phyloP scores from a whole-genome alignment of 1,140 invertebrate genomes.

The Mamestra configurata region DNA sequence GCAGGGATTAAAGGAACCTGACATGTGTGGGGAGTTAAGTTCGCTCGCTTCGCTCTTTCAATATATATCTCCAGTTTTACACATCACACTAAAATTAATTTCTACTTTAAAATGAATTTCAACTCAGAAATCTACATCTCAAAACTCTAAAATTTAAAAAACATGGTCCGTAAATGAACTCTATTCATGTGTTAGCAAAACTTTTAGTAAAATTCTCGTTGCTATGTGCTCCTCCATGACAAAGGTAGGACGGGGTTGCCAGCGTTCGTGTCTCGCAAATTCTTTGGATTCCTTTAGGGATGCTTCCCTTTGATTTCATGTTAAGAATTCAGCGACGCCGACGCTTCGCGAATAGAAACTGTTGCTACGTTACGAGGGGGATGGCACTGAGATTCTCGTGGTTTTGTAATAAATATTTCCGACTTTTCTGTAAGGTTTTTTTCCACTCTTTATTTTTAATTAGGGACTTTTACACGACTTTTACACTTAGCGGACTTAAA shows the following conservation, averaged over 20 bases:
- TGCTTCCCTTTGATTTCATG: conserved; percentile 42
- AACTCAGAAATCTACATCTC: neutral
- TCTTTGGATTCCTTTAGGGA: conserved; percentile 9
- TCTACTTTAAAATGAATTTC: neutral
- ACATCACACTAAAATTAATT: no score
- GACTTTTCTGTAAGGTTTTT: no score
- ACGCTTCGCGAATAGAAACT: neutral
- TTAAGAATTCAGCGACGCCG: conserved; percentile 15
- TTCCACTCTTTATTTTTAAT: no score
- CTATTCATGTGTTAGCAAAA: conserved; percentile 9
- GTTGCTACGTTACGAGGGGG: neutral
- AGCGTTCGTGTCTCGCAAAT: conserved; percentile 24
- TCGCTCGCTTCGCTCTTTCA: no score
- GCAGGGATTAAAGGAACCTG: no score
- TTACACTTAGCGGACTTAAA: no score
- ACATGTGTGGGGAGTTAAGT: no score
- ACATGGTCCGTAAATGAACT: neutral
- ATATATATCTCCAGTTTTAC: no score
- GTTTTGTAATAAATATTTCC: neutral
- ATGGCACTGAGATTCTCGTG: neutral
- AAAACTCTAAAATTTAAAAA: neutral
- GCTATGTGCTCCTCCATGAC: neutral
- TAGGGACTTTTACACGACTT: no score
- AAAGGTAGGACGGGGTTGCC: conserved; percentile 14
- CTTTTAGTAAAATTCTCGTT: neutral